Evolutionary conservation across 2,888 invertebrate genomes (phyloP).

Genomic region (Mimas tiliae): DNA sequence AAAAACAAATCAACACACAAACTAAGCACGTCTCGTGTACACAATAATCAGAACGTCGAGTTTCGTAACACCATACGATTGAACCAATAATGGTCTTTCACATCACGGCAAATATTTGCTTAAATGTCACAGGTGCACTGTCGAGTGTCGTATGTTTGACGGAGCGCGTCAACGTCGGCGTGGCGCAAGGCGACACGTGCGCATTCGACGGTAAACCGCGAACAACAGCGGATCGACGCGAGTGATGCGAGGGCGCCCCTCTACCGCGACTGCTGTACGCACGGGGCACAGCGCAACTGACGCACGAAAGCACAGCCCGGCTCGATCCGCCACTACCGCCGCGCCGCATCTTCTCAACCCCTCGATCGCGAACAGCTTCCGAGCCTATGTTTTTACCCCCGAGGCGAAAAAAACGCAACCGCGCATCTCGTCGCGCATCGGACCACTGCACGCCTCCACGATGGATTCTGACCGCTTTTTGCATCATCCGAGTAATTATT

Average conservation of each 20-base stretch:
- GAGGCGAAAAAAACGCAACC: conserved; percentile 30
- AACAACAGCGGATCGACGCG: conserved; percentile 62
- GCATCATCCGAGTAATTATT: conserved; percentile 67
- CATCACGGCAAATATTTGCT: conserved; percentile 75
- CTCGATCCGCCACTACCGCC: conserved; percentile 47
- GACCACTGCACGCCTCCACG: conserved; percentile 50
- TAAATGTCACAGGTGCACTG: conserved; percentile 74
- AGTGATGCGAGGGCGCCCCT: conserved; percentile 53
- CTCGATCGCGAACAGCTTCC: conserved; percentile 41
- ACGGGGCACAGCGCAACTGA: conserved; percentile 76
- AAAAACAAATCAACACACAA: conserved; percentile 60
- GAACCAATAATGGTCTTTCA: conserved; percentile 73
- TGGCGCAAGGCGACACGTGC: conserved; percentile 74
- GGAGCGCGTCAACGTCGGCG: conserved; percentile 54
- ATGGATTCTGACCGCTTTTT: conserved; percentile 71
- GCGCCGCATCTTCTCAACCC: conserved; percentile 65
- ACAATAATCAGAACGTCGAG: conserved; percentile 53
- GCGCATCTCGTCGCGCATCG: conserved; percentile 39
- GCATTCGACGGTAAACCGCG: conserved; percentile 74
- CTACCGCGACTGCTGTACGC: conserved; percentile 73
- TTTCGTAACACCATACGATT: conserved; percentile 60
- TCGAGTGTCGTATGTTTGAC: conserved; percentile 31
- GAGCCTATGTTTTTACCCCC: conserved; percentile 16
- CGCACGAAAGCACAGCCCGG: conserved; percentile 56
- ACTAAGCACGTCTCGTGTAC: conserved; percentile 65